These are phyloP conservation scores for Pristionchus exspectatus DNA, from an alignment of 2,888 invertebrate species.

Conservation along the genomic window DNA sequence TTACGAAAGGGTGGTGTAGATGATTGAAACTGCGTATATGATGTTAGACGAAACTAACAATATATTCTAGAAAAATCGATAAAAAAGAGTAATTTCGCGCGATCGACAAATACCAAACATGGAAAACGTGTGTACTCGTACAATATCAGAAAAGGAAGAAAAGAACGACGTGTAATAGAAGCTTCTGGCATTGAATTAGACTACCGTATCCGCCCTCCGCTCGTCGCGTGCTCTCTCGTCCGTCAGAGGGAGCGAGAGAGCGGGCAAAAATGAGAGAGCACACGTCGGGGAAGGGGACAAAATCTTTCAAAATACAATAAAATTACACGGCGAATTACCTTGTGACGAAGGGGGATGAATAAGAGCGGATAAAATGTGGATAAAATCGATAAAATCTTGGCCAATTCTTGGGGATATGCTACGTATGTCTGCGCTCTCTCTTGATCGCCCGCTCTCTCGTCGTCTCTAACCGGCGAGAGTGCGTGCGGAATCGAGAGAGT, in stretches of 20 bases:
- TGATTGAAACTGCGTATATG: conserved; percentile 5
- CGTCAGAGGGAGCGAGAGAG: neutral
- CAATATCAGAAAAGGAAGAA: neutral
- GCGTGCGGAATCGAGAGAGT: neutral
- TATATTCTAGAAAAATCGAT: neutral
- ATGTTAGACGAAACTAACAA: neutral
- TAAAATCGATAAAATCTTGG: neutral
- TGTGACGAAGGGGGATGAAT: neutral
- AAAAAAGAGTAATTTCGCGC: conserved; percentile 26
- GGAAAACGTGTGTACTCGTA: conserved; percentile 30
- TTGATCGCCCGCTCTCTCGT: neutral
- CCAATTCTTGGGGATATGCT: neutral
- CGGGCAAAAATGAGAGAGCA: conserved; percentile 19
- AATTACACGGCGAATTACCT: conserved; percentile 15
- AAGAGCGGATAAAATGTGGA: neutral
- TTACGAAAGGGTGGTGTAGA: conserved; percentile 9
- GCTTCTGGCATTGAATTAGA: conserved; percentile 37
- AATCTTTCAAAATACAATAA: too few relatives aligned
- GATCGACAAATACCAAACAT: conserved; percentile 26
- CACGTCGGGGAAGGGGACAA: neutral
- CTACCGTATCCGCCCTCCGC: neutral
- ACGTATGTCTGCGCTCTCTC: conserved; percentile 8
- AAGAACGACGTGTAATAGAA: conserved; percentile 27
- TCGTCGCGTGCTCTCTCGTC: neutral
- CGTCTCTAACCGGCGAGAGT: conserved; percentile 30